These are phyloP conservation scores for Herminia tarsipennalis DNA, from an alignment of 2,888 invertebrate species.

Conservation along the genomic window DNA sequence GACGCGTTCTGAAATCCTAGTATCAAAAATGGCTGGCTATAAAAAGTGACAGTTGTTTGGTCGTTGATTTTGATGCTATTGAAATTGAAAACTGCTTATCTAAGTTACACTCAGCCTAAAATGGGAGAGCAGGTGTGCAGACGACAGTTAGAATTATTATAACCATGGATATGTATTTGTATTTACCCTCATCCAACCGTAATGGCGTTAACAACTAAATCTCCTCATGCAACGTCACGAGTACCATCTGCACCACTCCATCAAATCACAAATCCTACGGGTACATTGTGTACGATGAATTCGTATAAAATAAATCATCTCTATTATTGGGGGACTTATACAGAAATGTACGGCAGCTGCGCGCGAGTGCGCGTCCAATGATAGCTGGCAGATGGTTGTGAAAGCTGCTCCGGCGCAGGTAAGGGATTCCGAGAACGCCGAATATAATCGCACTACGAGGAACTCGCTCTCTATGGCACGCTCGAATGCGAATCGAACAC, in stretches of 20 bases:
- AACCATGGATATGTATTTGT: no score
- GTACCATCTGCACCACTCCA: slow-evolving; percentile 24
- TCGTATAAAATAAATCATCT: slow-evolving; percentile 42
- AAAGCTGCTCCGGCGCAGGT: slow-evolving; percentile 78
- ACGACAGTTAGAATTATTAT: no score
- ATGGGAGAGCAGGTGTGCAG: no score
- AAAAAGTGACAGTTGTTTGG: no score
- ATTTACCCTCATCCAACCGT: no score
- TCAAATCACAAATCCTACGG: slow-evolving; percentile 19
- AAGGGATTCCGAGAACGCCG: slow-evolving; percentile 80
- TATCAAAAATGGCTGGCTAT: no score
- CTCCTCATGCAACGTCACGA: background rate
- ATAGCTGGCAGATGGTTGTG: slow-evolving; percentile 77
- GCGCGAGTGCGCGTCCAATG: slow-evolving; percentile 50
- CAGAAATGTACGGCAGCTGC: slow-evolving; percentile 52
- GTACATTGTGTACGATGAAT: slow-evolving; percentile 23
- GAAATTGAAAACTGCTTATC: no score
- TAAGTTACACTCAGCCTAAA: no score
- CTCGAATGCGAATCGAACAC: slow-evolving; percentile 70
- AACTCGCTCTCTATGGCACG: slow-evolving; percentile 74
- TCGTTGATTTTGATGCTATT: no score
- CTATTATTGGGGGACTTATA: slow-evolving; percentile 30
- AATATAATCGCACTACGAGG: slow-evolving; percentile 81
- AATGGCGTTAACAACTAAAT: no score
- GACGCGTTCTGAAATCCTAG: no score